These are phyloP conservation scores for Rhinopomastus cyanomelas DNA, from an alignment of 2,113 vertebrate species.

Conservation along the genomic window DNA sequence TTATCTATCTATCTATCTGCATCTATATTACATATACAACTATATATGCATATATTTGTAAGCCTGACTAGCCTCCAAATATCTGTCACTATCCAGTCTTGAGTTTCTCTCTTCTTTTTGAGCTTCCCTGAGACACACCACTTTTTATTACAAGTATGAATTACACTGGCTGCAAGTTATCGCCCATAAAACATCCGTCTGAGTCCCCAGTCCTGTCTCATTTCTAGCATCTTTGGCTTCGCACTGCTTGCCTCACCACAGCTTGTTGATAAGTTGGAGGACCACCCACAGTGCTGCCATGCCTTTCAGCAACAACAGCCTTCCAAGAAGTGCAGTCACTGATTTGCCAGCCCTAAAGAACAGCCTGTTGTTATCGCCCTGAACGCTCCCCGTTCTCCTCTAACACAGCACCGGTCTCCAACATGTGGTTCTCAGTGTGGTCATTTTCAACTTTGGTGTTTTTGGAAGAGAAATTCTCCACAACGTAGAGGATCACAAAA, in stretches of 20 bases:
- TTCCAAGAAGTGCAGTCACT: constrained; percentile 16
- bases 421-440: neutral
- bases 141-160: neutral
- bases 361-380: neutral
- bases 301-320: neutral
- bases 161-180: neutral
- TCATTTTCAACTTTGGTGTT: neutral
- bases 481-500: neutral
- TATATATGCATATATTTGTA: neutral
- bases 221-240: neutral
- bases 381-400: neutral
- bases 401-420: neutral
- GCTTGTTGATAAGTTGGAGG: neutral
- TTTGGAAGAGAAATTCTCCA: neutral
- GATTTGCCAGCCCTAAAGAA: neutral
- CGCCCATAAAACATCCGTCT: neutral
- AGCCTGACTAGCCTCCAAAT: neutral
- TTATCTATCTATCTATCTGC: neutral
- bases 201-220: neutral
- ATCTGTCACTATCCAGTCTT: neutral
- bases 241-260: neutral
- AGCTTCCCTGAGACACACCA: neutral
- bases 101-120: neutral
- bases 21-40: fast-evolving
- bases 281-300: neutral